Percentiles rank a stretch among this genome's conserved stretches.
Evolutionary conservation across 2,797 vertebrate genomes (phyloP).

Genomic region (Linurgus olivaceus): DNA sequence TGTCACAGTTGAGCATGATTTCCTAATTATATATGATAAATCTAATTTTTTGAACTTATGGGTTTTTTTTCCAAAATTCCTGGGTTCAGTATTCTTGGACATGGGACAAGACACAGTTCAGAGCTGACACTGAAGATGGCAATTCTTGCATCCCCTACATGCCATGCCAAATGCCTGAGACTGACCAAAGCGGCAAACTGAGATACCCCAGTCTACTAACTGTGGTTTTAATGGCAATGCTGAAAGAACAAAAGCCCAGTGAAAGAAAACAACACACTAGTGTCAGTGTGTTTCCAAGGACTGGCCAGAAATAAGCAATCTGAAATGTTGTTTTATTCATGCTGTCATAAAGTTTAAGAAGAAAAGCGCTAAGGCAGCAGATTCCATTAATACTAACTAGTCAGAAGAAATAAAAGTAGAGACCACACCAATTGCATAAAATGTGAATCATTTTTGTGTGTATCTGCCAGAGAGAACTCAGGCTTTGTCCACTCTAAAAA

Average conservation of each 20-base stretch:
- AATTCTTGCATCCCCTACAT: neutral
- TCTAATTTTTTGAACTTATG: neutral
- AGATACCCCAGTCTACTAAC: neutral
- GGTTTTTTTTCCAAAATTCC: neutral
- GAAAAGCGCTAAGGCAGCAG: neutral
- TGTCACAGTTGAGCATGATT: neutral
- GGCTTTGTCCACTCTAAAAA: neutral
- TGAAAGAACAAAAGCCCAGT: conserved; percentile 7
- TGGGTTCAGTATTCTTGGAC: neutral
- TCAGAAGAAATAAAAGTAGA: neutral
- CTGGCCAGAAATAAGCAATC: neutral
- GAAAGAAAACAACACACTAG: neutral
- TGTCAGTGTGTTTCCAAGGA: neutral
- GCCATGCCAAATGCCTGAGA: neutral
- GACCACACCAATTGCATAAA: neutral
- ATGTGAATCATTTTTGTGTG: neutral
- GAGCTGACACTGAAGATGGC: neutral
- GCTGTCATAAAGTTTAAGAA: neutral
- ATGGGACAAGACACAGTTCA: neutral
- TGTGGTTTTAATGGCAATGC: neutral
- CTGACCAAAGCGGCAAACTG: neutral
- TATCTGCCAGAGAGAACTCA: neutral
- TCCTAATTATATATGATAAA: neutral
- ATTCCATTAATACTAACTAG: neutral
- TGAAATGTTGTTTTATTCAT: neutral